Evolutionary conservation across 2,888 invertebrate genomes (phyloP).

Genomic region (Trachelus troglodyta): DNA sequence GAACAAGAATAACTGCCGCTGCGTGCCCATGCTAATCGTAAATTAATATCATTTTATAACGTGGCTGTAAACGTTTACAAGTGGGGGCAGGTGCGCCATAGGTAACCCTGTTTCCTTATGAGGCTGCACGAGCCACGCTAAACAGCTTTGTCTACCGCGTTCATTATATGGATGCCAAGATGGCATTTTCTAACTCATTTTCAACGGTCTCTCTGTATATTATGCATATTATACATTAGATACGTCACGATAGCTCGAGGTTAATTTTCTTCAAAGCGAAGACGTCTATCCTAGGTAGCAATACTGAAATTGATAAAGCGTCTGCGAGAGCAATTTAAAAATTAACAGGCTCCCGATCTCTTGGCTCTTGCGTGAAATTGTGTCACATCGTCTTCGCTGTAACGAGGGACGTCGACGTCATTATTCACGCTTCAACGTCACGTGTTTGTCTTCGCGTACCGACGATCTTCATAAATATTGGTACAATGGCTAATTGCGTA

Average conservation of each 20-base stretch:
- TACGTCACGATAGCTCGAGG: background rate
- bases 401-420: background rate
- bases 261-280: conserved; percentile 16
- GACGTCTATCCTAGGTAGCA: conserved; percentile 6
- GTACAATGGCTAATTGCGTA: background rate
- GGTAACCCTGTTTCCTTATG: background rate
- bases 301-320: conserved; percentile 14
- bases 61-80: conserved; percentile 61
- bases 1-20: background rate
- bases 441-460: background rate
- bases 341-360: conserved; percentile 11
- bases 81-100: conserved; percentile 48
- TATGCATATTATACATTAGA: background rate
- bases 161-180: background rate
- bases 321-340: conserved; percentile 15
- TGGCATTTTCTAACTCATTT: background rate
- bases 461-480: background rate
- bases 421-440: background rate
- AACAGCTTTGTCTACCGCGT: conserved; percentile 29
- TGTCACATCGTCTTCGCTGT: background rate
- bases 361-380: conserved; percentile 4
- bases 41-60: conserved; percentile 65
- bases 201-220: background rate
- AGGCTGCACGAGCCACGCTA: conserved; percentile 30
- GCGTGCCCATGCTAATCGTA: conserved; percentile 53